A percentile compares a stretch with the other conserved stretches of the same genome.
Conservation (phyloP, 2,113 vertebrate genomes). For the Dendropsophus ebraccatus region DNA sequence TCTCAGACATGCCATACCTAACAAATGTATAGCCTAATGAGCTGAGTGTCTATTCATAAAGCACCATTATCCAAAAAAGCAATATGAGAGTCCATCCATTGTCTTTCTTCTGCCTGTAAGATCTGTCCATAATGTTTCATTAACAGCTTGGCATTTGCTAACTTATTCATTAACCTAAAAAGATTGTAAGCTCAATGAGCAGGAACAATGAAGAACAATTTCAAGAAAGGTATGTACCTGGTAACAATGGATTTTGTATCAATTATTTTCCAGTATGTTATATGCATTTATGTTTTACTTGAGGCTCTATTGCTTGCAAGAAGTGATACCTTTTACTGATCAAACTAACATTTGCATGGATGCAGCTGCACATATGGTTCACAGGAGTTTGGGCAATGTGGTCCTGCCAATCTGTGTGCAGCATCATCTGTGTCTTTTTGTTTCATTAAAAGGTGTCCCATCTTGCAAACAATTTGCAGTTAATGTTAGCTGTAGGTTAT, state of each 20-base stretch:
- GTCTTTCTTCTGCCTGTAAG: neutral
- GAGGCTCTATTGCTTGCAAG: conserved; percentile 35
- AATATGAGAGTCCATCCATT: neutral
- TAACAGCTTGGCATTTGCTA: neutral
- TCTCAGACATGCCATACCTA: too few species aligned
- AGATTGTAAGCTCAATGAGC: conserved; percentile 45
- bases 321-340: conserved; percentile 31
- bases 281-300: neutral
- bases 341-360: conserved; percentile 19
- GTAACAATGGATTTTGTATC: neutral
- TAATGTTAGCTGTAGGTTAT: neutral
- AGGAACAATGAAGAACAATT: neutral
- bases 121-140: neutral
- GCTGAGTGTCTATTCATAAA: neutral
- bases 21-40: too few species aligned
- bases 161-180: neutral
- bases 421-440: conserved; percentile 44
- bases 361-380: conserved; percentile 47
- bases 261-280: neutral
- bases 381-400: neutral
- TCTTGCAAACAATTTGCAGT: conserved; percentile 41
- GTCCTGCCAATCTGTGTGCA: conserved; percentile 50
- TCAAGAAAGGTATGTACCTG: neutral
- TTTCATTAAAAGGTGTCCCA: conserved; percentile 40
- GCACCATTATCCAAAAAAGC: neutral